A percentile compares a stretch with the other conserved stretches of the same genome.
phyloP scores from a whole-genome alignment of 2,888 invertebrate species.

The Dyspetes luteomarginatus region DNA sequence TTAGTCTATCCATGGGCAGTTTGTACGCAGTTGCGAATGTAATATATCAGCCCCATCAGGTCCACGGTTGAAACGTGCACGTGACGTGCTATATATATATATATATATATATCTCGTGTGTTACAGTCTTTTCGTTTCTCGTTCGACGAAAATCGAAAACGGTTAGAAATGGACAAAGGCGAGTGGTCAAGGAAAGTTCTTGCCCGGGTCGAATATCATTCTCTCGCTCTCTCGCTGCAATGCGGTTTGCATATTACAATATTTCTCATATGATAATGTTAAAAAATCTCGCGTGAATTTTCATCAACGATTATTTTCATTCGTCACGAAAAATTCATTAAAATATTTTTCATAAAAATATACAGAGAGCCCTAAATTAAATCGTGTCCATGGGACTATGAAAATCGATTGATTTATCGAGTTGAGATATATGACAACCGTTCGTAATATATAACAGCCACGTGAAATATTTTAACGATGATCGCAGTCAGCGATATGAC shows the following conservation, averaged over 20 bases:
- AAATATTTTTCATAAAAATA: too few relatives aligned
- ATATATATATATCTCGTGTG: not conserved
- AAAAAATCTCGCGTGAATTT: too few relatives aligned
- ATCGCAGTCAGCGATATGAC: not conserved
- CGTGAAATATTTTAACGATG: not conserved
- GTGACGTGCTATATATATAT: not conserved
- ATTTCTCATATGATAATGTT: too few relatives aligned
- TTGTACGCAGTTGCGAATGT: conserved; percentile 37
- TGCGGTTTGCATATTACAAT: conserved; percentile 6
- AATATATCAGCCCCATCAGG: conserved; percentile 22
- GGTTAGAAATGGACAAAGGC: conserved; percentile 48
- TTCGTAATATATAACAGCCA: not conserved
- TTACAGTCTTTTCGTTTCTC: conserved; percentile 11
- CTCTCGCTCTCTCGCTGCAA: conserved; percentile 2
- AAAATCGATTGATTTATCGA: not conserved
- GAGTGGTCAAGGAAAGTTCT: conserved; percentile 1
- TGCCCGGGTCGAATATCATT: too few relatives aligned
- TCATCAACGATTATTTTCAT: too few relatives aligned
- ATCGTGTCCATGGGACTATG: not conserved
- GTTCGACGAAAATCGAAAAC: conserved; percentile 41
- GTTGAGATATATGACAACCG: too few relatives aligned
- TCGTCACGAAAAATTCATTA: too few relatives aligned
- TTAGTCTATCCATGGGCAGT: conserved; percentile 40
- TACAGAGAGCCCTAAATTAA: not conserved
- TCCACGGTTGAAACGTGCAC: not conserved